A percentile compares a stretch with the other conserved stretches of the same genome.
Conservation (phyloP, 2,888 invertebrate species). For the Agrotis exclamationis region DNA sequence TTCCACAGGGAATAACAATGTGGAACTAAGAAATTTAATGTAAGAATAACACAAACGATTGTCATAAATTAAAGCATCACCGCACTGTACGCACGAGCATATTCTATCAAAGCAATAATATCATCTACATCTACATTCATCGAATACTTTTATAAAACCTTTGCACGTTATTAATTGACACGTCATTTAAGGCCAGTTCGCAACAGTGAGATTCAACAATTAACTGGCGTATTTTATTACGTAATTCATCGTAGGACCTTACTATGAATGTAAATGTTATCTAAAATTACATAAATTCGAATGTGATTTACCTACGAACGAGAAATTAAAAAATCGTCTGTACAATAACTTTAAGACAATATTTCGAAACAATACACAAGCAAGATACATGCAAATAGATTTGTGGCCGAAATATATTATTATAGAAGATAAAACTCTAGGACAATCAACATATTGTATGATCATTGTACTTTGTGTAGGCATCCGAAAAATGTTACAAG, state of each 20-base stretch:
- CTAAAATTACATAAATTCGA: constrained; percentile 88
- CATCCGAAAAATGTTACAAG: constrained; percentile 89
- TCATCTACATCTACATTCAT: constrained; percentile 73
- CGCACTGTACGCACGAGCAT: constrained; percentile 82
- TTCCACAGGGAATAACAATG: constrained; percentile 61
- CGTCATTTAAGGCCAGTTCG: constrained; percentile 71
- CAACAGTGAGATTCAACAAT: constrained; percentile 68
- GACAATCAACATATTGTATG: constrained; percentile 81
- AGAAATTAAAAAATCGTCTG: constrained; percentile 73
- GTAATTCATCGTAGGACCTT: constrained; percentile 57
- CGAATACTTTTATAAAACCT: constrained; percentile 76
- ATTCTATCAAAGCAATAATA: constrained; percentile 73
- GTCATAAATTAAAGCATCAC: constrained; percentile 69
- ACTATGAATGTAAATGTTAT: constrained; percentile 81
- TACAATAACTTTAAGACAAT: constrained; percentile 74
- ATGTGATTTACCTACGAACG: constrained; percentile 77
- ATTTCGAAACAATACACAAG: constrained; percentile 66
- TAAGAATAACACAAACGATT: constrained; percentile 46
- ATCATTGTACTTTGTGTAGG: constrained; percentile 86
- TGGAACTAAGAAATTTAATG: constrained; percentile 72
- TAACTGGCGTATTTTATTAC: constrained; percentile 66
- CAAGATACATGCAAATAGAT: constrained; percentile 81
- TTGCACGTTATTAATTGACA: constrained; percentile 87
- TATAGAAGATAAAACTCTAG: constrained; percentile 82
- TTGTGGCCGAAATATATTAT: constrained; percentile 86